phyloP scores from a whole-genome alignment of 2,797 vertebrate genomes.

The Sebastes minor region DNA sequence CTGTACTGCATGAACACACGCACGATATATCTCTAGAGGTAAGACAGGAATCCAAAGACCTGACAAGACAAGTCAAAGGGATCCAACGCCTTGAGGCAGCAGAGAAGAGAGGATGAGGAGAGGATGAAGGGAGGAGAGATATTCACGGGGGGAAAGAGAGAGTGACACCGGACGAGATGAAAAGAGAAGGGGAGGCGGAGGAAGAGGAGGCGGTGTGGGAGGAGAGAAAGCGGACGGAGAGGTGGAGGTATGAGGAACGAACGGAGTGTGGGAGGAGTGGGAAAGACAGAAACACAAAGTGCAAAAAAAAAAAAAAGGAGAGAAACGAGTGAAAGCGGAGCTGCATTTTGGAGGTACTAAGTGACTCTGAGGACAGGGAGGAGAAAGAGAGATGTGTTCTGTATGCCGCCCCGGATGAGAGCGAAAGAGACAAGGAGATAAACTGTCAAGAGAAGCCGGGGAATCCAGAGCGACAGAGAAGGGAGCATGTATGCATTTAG shows the following conservation, averaged over 20 bases:
- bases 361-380: conserved; percentile 45
- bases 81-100: conserved; percentile 62
- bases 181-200: conserved; percentile 47
- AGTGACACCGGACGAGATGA: conserved; percentile 59
- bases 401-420: conserved; percentile 52
- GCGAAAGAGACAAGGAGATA: conserved; percentile 69
- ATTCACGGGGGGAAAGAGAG: conserved; percentile 45
- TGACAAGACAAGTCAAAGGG: conserved; percentile 75
- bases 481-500: conserved; percentile 63
- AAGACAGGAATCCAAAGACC: conserved; percentile 71
- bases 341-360: conserved; percentile 50
- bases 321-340: conserved; percentile 25
- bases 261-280: conserved; percentile 67
- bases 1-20: conserved; percentile 51
- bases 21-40: conserved; percentile 58
- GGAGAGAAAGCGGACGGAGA: conserved; percentile 32
- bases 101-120: conserved; percentile 50
- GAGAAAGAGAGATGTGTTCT: conserved; percentile 59
- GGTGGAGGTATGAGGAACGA: conserved; percentile 48
- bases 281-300: conserved; percentile 45
- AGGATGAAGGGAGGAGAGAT: conserved; percentile 46
- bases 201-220: conserved; percentile 58
- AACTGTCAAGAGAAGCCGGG: conserved; percentile 65
- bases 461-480: conserved; percentile 64
- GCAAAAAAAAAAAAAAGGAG: conserved; percentile 8